Percentiles rank a stretch among this genome's conserved stretches.
phyloP scores from a whole-genome alignment of 2,797 vertebrate species.

The Enteromius fasciolatus region DNA sequence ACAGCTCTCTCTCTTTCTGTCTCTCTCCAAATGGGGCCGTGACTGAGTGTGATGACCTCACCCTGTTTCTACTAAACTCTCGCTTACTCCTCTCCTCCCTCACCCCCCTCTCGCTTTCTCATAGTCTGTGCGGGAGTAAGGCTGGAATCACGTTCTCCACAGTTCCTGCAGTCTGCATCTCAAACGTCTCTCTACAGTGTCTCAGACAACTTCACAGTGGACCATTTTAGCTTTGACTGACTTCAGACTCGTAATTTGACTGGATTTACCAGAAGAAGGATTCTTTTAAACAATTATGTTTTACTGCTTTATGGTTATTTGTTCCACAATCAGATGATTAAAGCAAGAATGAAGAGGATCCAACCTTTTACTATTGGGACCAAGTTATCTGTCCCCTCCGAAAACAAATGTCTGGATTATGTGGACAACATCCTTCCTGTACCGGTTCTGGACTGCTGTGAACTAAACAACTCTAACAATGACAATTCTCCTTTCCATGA shows the following conservation, averaged over 20 bases:
- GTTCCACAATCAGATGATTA: neutral
- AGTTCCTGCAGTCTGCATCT: constrained; percentile 34
- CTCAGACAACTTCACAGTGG: constrained; percentile 7
- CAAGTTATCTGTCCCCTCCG: constrained; percentile 64
- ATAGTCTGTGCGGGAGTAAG: constrained; percentile 26
- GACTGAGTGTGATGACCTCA: constrained; percentile 66
- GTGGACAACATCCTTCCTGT: constrained; percentile 38
- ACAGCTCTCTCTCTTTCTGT: constrained; percentile 45
- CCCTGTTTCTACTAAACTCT: constrained; percentile 57
- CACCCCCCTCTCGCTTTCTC: constrained; percentile 35
- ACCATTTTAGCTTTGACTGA: neutral
- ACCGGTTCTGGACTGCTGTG: constrained; percentile 36
- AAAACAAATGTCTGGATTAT: constrained; percentile 45
- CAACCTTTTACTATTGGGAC: constrained; percentile 81
- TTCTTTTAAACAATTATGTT: neutral
- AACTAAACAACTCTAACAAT: constrained; percentile 38
- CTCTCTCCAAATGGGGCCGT: constrained; percentile 54
- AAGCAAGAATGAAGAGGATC: constrained; percentile 75
- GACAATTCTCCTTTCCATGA: constrained; percentile 34
- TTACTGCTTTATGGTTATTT: constrained; percentile 1
- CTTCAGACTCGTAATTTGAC: neutral
- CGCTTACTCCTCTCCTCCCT: constrained; percentile 33
- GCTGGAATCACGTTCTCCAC: constrained; percentile 63
- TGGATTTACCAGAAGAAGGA: neutral
- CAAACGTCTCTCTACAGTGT: constrained; percentile 11